Base-by-base conservation (phyloP, 2,797 vertebrate species). In the Onychomys leucogaster region DNA sequence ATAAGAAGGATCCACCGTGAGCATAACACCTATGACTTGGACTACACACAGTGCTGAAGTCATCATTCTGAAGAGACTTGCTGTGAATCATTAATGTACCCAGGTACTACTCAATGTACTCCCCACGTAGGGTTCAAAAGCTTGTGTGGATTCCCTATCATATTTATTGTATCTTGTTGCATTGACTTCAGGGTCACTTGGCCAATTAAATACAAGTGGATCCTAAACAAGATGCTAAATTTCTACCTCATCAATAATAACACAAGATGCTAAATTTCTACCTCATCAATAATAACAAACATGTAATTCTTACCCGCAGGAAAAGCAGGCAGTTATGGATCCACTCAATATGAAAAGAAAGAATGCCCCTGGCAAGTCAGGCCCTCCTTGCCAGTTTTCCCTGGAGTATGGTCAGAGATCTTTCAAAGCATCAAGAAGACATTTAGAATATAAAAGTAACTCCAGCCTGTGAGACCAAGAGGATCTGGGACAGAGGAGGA, bases 211-310 rank as follows among this genome's bases (percentile, higher is more conserved):
- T 91, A 91, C 88, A 94, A 82, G 17, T 85, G 12, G 12, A 73
- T 85, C 55, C 32, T 88, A 95, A 97, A 75, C 27, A 96, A 88
- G 34, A 93, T 82, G 29, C 19, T 94, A 91, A 91, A 61, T 81
- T 46, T 85, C 55, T 94, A 37, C 14, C 9, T 77, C 43, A 41
- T 86, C 67, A n/a, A n/a, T n/a, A n/a, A n/a, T n/a, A n/a, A n/a
- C n/a, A 75, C 27, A 96, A 88, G 34, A 93, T 82, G 29, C 19
- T 94, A 91, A 91, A 61, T 81, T 46, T 85, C 55, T 94, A 37
- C 14, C 9, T 77, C 43, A 41, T 86, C 67, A 63, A 1, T 19
- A 49, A 34, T 57, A 43, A 65, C 52, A 59, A 75, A 59, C 77
- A 89, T 88, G 57, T 76, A 69, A 94, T 85, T 82, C 77, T 96